These are phyloP conservation scores for Muscidifurax raptorellus DNA, from an alignment of 1,140 invertebrate genomes.

Conservation along the genomic window DNA sequence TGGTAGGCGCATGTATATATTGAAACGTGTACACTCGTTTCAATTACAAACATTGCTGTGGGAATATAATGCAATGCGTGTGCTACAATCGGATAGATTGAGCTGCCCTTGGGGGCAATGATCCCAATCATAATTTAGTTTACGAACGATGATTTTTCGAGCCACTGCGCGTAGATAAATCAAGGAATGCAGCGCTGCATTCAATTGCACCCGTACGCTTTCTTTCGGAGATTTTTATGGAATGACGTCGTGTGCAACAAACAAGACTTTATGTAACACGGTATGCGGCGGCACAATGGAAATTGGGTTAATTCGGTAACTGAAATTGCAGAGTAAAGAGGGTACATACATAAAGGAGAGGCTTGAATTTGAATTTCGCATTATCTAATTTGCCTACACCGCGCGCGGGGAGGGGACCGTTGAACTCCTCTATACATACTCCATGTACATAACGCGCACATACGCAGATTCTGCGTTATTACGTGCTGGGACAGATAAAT, in stretches of 20 bases:
- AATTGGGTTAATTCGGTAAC: conserved; percentile 48
- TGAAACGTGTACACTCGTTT: neutral
- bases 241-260: conserved; percentile 19
- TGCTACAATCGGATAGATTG: neutral
- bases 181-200: too few species aligned
- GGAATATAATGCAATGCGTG: conserved; percentile 37
- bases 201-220: neutral
- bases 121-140: conserved; percentile 42
- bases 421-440: conserved; percentile 34
- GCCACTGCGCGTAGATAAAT: neutral
- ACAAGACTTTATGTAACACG: conserved; percentile 38
- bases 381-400: conserved; percentile 35
- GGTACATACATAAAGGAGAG: neutral
- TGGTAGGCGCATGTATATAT: neutral
- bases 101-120: conserved; percentile 43
- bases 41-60: conserved; percentile 22
- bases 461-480: too few species aligned
- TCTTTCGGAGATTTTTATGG: neutral
- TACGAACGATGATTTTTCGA: conserved; percentile 12
- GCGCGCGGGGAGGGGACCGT: conserved; percentile 8
- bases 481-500: too few species aligned
- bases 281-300: neutral
- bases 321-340: conserved; percentile 14
- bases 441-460: too few species aligned
- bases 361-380: conserved; percentile 35